Evolutionary conservation across 2,797 vertebrate species (phyloP).

Genomic region (Cirrhinus mrigala): DNA sequence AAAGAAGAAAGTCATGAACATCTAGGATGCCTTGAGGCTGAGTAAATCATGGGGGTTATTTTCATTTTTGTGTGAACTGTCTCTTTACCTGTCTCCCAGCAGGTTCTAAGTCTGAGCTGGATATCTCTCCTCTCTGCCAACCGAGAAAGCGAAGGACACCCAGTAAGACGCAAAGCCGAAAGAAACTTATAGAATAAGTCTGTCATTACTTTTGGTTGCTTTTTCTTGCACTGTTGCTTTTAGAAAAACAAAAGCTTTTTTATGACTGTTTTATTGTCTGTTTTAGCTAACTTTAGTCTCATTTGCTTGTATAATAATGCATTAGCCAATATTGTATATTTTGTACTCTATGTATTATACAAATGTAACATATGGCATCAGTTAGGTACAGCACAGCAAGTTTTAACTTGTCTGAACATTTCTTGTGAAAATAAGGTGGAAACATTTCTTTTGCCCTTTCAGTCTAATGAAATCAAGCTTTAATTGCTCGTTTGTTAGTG

Average conservation of each 20-base stretch:
- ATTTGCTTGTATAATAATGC: conserved; percentile 32
- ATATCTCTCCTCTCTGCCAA: conserved; percentile 77
- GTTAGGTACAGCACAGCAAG: background rate
- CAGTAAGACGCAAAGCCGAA: conserved; percentile 84
- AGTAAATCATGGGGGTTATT: too few relatives aligned
- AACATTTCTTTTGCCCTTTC: conserved; percentile 1
- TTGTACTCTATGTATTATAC: conserved; percentile 18
- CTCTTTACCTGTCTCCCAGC: background rate
- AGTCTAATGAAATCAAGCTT: conserved; percentile 38
- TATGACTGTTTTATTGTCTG: conserved; percentile 22
- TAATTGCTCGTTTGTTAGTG: conserved; percentile 1
- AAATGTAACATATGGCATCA: background rate
- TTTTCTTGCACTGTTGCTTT: background rate
- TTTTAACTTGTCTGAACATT: conserved; percentile 1
- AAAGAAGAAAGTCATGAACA: too few relatives aligned
- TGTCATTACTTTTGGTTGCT: background rate
- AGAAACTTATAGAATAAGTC: conserved; percentile 81
- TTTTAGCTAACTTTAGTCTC: conserved; percentile 7
- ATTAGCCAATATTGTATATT: conserved; percentile 34
- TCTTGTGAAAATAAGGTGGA: conserved; percentile 34
- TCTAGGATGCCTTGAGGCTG: too few relatives aligned
- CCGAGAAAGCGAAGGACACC: conserved; percentile 61
- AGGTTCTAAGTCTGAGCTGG: conserved; percentile 63
- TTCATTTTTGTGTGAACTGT: too few relatives aligned
- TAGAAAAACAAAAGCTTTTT: conserved; percentile 9